Evolutionary conservation across 2,797 vertebrate species (phyloP), one percentile per base, ranked within the genome.

Genomic region (Denticeps clupeoides): DNA sequence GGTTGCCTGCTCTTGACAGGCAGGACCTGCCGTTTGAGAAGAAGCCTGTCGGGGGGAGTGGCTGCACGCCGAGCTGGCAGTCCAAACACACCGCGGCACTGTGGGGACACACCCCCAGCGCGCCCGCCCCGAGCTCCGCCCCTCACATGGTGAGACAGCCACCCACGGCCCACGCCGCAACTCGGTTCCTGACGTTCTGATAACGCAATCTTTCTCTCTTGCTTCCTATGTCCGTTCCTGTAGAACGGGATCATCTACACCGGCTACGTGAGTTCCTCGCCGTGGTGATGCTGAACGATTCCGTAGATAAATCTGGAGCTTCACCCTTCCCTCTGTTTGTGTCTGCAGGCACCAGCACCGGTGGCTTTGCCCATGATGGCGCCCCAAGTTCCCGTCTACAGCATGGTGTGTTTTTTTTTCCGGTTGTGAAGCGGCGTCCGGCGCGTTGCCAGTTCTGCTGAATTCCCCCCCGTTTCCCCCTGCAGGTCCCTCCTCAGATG

Each of bases 311-410:
- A n/a, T n/a, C n/a, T n/a, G n/a, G n/a, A n/a, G n/a, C n/a, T n/a
- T n/a, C n/a, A n/a, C n/a, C n/a, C n/a, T n/a, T n/a, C n/a, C n/a
- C n/a, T n/a, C n/a, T n/a, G n/a, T n/a, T n/a, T n/a, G n/a, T n/a
- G n/a, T n/a, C n/a, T n/a, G n/a, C 63, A 85, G 88, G 87, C 87
- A 80, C 86, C 87, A 67, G 83, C 88, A 75, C 87, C 88, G 67
- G 71, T 89, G 62, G 65, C 84, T 56, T 91, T 87, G 82, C 86
- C 88, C 56, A 68, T 89, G 85, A 87, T 87, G 68, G 81, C 88
- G 75, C 84, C 89, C 67, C 89, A 93, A 91, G 87, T 90, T 87
- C 89, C 89, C 89, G 72, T 89, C 60, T 92, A 90, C 72, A 87
- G 89, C 85, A 90, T 93, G 91, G 89, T 93, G 86, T 80, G 75